phyloP scores from a whole-genome alignment of 2,888 invertebrate genomes.

The Drosophila aldrichi region DNA sequence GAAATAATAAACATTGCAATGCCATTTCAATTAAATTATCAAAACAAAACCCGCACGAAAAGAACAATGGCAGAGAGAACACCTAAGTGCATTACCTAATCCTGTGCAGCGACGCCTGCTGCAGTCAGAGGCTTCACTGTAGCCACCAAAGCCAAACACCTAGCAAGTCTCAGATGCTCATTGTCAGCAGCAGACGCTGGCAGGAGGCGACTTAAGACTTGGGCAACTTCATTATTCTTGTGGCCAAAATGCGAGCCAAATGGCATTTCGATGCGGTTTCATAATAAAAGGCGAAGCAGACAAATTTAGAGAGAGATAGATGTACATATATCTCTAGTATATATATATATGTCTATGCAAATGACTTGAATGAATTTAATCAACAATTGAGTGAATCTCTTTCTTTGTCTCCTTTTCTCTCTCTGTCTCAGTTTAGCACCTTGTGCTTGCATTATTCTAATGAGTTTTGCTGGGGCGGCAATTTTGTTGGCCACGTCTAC shows the following conservation, averaged over 20 bases:
- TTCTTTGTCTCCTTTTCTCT: background rate
- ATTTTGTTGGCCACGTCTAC: constrained; percentile 63
- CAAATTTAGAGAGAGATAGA: constrained; percentile 46
- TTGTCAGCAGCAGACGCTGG: constrained; percentile 22
- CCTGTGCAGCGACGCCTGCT: constrained; percentile 21
- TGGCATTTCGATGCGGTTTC: constrained; percentile 78
- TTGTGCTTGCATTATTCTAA: constrained; percentile 74
- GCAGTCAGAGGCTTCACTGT: constrained; percentile 12
- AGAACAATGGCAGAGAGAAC: constrained; percentile 69
- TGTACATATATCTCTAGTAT: background rate
- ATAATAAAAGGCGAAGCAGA: constrained; percentile 63
- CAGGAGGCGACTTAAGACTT: constrained; percentile 71
- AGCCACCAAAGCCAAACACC: constrained; percentile 57
- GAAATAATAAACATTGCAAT: constrained; percentile 60
- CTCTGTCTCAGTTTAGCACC: constrained; percentile 23
- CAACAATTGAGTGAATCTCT: constrained; percentile 67
- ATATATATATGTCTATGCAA: constrained; percentile 61
- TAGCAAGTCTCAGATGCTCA: constrained; percentile 62
- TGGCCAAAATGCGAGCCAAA: constrained; percentile 56
- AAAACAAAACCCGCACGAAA: constrained; percentile 63
- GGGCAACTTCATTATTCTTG: constrained; percentile 76
- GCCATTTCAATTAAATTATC: constrained; percentile 80
- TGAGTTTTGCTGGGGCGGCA: constrained; percentile 75
- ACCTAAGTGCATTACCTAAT: constrained; percentile 58
- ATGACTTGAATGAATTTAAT: constrained; percentile 79